phyloP scores from a whole-genome alignment of 2,888 invertebrate species.

The Girardia tigrina region DNA sequence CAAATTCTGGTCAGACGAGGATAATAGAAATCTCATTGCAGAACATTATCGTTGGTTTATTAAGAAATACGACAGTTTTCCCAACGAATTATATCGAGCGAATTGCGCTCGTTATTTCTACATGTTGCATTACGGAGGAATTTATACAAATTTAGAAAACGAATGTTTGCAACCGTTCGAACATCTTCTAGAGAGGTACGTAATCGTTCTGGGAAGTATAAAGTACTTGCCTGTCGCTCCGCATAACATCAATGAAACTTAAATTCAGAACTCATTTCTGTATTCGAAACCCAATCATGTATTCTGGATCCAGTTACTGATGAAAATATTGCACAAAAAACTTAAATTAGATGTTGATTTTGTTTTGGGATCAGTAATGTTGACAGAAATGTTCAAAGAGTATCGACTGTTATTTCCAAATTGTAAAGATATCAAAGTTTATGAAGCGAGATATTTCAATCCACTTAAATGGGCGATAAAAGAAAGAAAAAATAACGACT shows the following conservation, averaged over 20 bases:
- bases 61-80: constrained; percentile 11
- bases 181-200: not conserved
- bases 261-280: not conserved
- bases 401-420: not conserved
- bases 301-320: not conserved
- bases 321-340: not conserved
- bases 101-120: constrained; percentile 4
- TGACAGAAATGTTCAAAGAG: not conserved
- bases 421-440: not conserved
- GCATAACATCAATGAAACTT: not conserved
- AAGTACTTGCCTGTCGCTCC: not conserved
- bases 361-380: not conserved
- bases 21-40: not conserved
- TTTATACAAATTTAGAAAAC: constrained; percentile 10
- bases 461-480: not conserved
- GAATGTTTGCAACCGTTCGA: constrained; percentile 19
- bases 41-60: constrained; percentile 3
- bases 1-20: not conserved
- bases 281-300: not conserved
- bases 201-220: not conserved
- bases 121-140: constrained; percentile 3
- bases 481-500: not conserved
- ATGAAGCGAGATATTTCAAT: not conserved
- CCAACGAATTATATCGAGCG: not conserved
- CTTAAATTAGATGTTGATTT: not conserved